Evolutionary conservation across 2,888 invertebrate genomes (phyloP).

Genomic region (Phyto melanocephala): DNA sequence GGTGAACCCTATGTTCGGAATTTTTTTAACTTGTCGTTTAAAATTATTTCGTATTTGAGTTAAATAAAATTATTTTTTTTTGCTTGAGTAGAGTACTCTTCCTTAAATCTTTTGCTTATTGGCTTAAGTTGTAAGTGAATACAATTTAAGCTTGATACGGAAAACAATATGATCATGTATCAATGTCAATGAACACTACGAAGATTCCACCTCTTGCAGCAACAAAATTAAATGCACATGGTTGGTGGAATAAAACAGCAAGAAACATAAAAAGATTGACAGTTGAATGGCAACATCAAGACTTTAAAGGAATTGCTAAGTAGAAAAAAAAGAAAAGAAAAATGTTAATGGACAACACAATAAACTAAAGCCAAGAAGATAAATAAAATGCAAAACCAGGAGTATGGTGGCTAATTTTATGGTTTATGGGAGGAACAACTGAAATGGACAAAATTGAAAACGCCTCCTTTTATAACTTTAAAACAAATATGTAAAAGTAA

Average conservation of each 20-base stretch:
- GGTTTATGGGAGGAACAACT: neutral
- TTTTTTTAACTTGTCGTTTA: too few species aligned
- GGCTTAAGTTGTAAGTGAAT: neutral
- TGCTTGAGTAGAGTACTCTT: neutral
- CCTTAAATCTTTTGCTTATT: conserved; percentile 28
- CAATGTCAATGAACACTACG: conserved; percentile 42
- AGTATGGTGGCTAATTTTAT: neutral
- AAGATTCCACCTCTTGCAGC: conserved; percentile 60
- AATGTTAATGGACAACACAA: conserved; percentile 53
- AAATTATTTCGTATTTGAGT: too few species aligned
- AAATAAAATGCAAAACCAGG: neutral
- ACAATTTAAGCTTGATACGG: neutral
- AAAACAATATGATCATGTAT: conserved; percentile 61
- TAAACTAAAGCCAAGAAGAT: neutral
- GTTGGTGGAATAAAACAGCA: conserved; percentile 20
- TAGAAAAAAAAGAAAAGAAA: neutral
- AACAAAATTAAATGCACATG: conserved; percentile 49
- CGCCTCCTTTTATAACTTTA: conserved; percentile 28
- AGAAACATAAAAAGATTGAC: conserved; percentile 55
- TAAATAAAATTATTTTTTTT: too few species aligned
- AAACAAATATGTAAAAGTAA: too few species aligned
- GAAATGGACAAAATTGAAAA: conserved; percentile 1
- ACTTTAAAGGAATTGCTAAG: conserved; percentile 54
- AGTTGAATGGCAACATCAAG: conserved; percentile 60
- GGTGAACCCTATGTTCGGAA: too few species aligned